These are phyloP conservation scores for Nothoprocta pentlandii DNA, from an alignment of 2,113 vertebrate species.

Conservation along the genomic window DNA sequence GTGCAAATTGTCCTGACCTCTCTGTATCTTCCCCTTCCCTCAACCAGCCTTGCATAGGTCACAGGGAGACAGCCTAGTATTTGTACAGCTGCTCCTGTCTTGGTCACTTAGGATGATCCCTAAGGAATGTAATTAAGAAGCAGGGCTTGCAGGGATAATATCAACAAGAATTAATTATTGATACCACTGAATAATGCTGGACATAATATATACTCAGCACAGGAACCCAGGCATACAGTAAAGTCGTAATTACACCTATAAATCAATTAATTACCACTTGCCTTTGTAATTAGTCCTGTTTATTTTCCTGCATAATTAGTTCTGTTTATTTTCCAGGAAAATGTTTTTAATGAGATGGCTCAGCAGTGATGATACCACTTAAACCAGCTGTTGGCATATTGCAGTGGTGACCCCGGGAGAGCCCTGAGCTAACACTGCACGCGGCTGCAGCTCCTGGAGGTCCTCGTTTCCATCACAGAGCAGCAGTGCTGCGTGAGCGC, in stretches of 20 bases:
- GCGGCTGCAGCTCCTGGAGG: background rate
- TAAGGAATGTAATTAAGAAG: slow-evolving; percentile 45
- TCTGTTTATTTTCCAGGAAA: slow-evolving; percentile 11
- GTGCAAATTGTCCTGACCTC: background rate
- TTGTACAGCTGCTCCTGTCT: background rate
- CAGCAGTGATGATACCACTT: background rate
- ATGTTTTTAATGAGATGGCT: slow-evolving; percentile 25
- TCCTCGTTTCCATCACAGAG: background rate
- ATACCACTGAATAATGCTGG: background rate
- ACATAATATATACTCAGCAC: slow-evolving; percentile 15
- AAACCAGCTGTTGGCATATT: background rate
- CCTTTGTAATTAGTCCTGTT: background rate
- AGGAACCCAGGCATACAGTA: slow-evolving; percentile 12
- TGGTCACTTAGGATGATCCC: slow-evolving; percentile 38
- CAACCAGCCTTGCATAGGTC: background rate
- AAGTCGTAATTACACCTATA: background rate
- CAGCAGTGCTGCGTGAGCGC: background rate
- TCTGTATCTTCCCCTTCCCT: background rate
- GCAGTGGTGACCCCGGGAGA: background rate
- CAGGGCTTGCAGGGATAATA: background rate
- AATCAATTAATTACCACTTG: slow-evolving; percentile 39
- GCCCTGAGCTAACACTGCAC: accelerated
- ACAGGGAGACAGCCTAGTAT: background rate
- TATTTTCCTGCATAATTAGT: background rate
- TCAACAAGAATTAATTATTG: slow-evolving; percentile 33